Evolutionary conservation across 2,888 invertebrate genomes (phyloP), one percentile per base, ranked within the genome.

Genomic region (Tuta absoluta): DNA sequence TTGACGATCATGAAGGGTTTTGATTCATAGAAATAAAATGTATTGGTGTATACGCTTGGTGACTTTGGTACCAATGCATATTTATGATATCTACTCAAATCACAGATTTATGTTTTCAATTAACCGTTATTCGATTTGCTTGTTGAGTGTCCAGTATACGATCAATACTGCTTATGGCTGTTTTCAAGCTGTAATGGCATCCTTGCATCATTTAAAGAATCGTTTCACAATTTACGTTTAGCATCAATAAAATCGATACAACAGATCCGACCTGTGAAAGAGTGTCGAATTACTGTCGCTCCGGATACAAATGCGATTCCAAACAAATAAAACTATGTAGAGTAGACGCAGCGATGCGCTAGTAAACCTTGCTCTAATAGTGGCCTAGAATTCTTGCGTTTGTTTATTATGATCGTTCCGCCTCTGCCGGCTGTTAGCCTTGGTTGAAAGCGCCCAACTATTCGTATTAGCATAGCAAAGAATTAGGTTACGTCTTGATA

Each of bases 341-440:
- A 28, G 33, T 8, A 74, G 77, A 77, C 75, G 73, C 70, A 69
- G 37, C 37, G 68, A 63, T 75, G 70, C 66, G 72, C 73, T 72
- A 69, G 69, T 72, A 67, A 75, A 75, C 77, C 75, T 78, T 75
- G 76, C 65, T 73, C 75, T 66, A 74, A 51, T 72, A 73, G 71
- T 72, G 70, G 66, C 53, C 65, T 63, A 63, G 60, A 62, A 56
- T 57, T 41, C 63, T 57, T 64, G 24, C 41, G 48, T 49, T 63
- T 63, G 48, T 59, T 64, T 58, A 64, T 64, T 58, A 64, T 59
- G 14, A 58, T 59, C 10, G 21, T 45, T n/a, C 49, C 17, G 33
- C 28, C 28, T 2, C 33, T 33, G 33, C 33, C 10, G 33, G 33
- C 33, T 33, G 33, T 10, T 33, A 51, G 23, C 63, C 59, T 64